Conservation (phyloP, 2,113 vertebrate genomes). For the Rhynchomys soricoides region DNA sequence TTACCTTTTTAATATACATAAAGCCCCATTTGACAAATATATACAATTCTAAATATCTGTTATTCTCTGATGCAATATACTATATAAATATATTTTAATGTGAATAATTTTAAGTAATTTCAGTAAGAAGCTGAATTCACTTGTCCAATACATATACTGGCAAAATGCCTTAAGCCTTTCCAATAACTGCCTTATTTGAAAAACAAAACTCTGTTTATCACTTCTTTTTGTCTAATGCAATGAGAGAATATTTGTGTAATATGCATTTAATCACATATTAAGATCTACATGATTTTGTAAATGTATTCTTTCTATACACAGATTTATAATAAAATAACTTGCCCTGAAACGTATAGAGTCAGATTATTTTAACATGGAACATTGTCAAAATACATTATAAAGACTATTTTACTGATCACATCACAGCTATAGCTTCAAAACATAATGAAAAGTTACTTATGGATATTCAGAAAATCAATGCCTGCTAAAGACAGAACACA, state of each 20-base stretch:
- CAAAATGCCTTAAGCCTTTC: neutral
- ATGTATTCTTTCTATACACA: neutral
- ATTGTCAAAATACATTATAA: neutral
- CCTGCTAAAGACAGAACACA: neutral
- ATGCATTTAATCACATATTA: neutral
- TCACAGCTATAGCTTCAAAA: neutral
- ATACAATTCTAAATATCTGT: neutral
- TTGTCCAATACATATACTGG: neutral
- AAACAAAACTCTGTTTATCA: neutral
- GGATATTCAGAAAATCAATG: neutral
- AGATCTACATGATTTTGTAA: neutral
- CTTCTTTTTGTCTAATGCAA: neutral
- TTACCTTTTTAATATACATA: neutral
- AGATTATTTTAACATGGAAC: neutral
- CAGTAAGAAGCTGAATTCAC: neutral
- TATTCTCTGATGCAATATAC: neutral
- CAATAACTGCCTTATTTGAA: neutral
- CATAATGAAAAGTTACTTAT: neutral
- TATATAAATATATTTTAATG: neutral
- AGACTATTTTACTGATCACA: neutral
- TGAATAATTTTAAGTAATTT: neutral
- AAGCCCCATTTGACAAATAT: neutral
- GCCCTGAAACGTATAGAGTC: neutral
- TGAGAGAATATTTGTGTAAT: neutral
- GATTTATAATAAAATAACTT: neutral